These are phyloP conservation scores for Corythornis madagascariensis DNA, from an alignment of 2,113 vertebrate genomes.

Conservation along the genomic window DNA sequence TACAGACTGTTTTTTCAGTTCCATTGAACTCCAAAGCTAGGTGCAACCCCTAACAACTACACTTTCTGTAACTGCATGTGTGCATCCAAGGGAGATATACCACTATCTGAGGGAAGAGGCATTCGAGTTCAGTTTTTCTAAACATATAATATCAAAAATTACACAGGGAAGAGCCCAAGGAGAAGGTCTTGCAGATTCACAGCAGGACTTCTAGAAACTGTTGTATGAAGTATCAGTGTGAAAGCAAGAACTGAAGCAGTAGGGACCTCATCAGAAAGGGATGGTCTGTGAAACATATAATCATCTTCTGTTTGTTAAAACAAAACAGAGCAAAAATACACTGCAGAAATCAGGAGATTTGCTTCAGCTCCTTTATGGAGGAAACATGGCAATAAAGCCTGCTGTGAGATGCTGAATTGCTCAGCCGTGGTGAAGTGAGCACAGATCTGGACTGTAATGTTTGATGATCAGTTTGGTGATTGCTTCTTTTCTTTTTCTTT, in stretches of 20 bases:
- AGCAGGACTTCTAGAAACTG: not conserved
- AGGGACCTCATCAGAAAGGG: conserved; percentile 2
- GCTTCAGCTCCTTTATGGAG: not conserved
- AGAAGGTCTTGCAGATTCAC: conserved; percentile 1
- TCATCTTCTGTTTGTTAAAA: conserved; percentile 39
- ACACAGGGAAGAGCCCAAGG: not conserved
- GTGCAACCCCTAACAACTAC: not conserved
- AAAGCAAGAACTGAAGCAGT: conserved; percentile 30
- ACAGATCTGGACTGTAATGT: not conserved
- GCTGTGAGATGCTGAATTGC: not conserved
- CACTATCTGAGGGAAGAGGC: not conserved
- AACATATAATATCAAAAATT: conserved; percentile 38
- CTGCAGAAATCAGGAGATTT: not conserved
- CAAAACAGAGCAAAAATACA: not conserved
- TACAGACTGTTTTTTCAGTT: not conserved
- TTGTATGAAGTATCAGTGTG: not conserved
- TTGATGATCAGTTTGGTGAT: conserved; percentile 34
- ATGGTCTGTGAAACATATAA: conserved; percentile 35
- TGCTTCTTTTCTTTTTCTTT: conserved; percentile 32
- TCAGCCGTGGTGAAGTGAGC: not conserved
- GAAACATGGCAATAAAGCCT: conserved; percentile 18
- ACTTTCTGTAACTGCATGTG: not conserved
- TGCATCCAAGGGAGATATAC: not conserved
- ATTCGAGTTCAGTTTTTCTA: not conserved
- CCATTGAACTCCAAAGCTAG: not conserved